Evolutionary conservation across 37 sponge, comb jelly and placozoan genomes (phyloP), one percentile per base, ranked within the genome.

Genomic region (Oscarella lobularis): DNA sequence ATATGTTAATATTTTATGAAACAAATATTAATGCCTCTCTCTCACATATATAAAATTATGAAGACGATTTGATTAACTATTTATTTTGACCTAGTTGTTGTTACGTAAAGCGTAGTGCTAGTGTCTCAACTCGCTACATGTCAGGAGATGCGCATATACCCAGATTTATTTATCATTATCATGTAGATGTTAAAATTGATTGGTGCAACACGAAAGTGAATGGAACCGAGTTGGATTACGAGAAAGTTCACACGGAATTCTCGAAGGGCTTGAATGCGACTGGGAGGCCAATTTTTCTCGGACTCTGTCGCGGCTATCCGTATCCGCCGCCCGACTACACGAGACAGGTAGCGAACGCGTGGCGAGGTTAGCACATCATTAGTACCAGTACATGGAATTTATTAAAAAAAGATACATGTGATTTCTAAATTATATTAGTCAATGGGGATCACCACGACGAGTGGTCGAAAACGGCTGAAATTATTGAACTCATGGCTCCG

Each of bases 151-250:
- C n/a, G n/a, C n/a, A n/a, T n/a, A n/a, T n/a, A n/a, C n/a, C n/a
- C n/a, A n/a, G n/a, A n/a, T n/a, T n/a, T n/a, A n/a, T n/a, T n/a
- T n/a, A n/a, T n/a, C n/a, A n/a, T n/a, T n/a, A n/a, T n/a, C n/a
- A n/a, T n/a, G n/a, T 48, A 48, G 60, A 86, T 81, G 84, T 90
- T 4, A 90, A 90, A 66, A 90, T 90, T 85, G 91, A 90, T 38
- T 90, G 91, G 91, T 90, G 91, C 67, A 90, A 83, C 39, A 83
- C 87, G 14, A 78, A 86, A 1, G 55, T 86, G 66, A 85, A 89
- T 85, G 90, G 90, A 3, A 83, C 81, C 2, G 32, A 80, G 38
- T 76, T 90, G 33, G 91, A 90, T 41, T 84, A 86, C 2, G 77
- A 90, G 4, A 81, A 48, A 6, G 81, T 79, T 35, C 85, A 90